Percentiles rank a stretch among this genome's conserved stretches.
phyloP scores from a whole-genome alignment of 1,140 invertebrate genomes.

The Asobara japonica region DNA sequence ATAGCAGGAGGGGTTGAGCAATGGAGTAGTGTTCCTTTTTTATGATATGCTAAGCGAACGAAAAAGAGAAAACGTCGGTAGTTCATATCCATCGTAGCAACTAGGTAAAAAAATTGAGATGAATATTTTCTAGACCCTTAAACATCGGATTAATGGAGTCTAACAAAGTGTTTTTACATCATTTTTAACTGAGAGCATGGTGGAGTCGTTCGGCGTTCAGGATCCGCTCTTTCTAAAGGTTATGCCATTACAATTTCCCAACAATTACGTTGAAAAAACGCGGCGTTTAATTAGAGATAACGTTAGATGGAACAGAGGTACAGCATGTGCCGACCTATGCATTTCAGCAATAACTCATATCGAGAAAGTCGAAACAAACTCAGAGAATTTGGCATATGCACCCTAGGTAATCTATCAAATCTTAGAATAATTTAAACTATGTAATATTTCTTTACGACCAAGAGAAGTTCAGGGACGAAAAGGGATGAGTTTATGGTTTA shows the following conservation, averaged over 20 bases:
- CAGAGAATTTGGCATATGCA: background rate
- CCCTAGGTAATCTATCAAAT: background rate
- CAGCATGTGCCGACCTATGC: no score
- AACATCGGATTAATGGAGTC: conserved; percentile 46
- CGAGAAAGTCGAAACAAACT: background rate
- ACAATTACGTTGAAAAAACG: no score
- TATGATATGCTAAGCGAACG: conserved; percentile 55
- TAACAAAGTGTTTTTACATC: conserved; percentile 33
- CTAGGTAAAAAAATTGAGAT: conserved; percentile 27
- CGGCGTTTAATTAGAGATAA: no score
- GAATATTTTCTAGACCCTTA: conserved; percentile 48
- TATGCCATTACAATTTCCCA: background rate
- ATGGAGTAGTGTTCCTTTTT: conserved; percentile 32
- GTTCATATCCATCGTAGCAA: background rate
- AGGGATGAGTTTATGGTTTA: conserved; percentile 39
- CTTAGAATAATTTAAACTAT: conserved; percentile 47
- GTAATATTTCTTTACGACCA: conserved; percentile 55
- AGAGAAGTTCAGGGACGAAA: conserved; percentile 52
- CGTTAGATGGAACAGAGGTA: no score
- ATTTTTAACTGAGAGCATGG: conserved; percentile 18
- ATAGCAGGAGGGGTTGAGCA: background rate
- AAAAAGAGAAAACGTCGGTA: conserved; percentile 11
- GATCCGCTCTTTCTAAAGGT: background rate
- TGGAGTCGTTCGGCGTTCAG: no score
- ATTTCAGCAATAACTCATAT: no score